phyloP scores from a whole-genome alignment of 2,113 vertebrate species.

The Nanorana parkeri region DNA sequence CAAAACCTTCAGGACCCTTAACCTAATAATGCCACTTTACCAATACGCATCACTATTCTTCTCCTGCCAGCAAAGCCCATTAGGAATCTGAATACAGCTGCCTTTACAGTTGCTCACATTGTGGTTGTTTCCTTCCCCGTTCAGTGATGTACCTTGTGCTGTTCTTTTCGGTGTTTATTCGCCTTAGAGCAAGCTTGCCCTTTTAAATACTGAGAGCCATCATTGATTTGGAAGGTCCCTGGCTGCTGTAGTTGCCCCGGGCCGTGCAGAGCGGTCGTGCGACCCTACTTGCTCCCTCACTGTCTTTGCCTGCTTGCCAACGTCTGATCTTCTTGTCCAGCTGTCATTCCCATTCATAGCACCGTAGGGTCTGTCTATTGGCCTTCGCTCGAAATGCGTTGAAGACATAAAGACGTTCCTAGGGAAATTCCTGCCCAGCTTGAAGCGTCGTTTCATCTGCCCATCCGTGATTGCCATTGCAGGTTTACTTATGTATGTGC shows the following conservation, averaged over 20 bases:
- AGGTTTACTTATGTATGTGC: too few species aligned
- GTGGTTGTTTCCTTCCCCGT: too few species aligned
- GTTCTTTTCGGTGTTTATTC: not conserved
- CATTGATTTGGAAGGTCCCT: not conserved
- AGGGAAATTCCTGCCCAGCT: not conserved
- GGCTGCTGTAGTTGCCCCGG: not conserved
- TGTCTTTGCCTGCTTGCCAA: not conserved
- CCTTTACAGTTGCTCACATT: too few species aligned
- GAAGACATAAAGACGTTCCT: not conserved
- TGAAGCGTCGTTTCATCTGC: not conserved
- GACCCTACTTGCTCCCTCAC: not conserved
- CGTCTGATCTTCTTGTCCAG: constrained; percentile 19
- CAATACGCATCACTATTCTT: too few species aligned
- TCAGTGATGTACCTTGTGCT: not conserved
- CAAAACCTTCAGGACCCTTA: too few species aligned
- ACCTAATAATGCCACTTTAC: too few species aligned
- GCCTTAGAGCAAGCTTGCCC: constrained; percentile 7
- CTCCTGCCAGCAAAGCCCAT: too few species aligned
- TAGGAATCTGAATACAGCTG: too few species aligned
- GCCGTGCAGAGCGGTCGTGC: not conserved
- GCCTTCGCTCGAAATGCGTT: not conserved
- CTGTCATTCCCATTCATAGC: constrained; percentile 13
- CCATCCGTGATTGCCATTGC: too few species aligned
- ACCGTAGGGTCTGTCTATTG: constrained; percentile 19
- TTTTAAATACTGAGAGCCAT: not conserved